Base-by-base conservation (phyloP, 1,140 invertebrate genomes). In the Lepidurus couesii region DNA sequence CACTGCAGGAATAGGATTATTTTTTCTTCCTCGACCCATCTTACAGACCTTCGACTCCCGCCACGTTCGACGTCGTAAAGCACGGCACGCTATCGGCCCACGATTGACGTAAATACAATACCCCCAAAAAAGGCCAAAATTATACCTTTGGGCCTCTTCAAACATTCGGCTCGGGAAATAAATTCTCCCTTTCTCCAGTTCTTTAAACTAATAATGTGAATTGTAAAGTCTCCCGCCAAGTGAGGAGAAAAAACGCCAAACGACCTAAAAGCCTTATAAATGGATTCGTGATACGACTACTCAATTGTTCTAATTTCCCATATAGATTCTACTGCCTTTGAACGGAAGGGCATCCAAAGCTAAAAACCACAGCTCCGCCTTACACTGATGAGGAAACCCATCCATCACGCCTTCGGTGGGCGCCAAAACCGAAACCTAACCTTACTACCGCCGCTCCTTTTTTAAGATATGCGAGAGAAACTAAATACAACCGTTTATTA, bases 141-240 rank as follows among this genome's bases (percentile, higher is more conserved):
- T 65, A 65, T 21, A 65, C 53, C 53, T 65, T 65, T 65, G 53
- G 53, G 9, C 53, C 53, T 65, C 53, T 65, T 65, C 53, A 65
- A 65, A 65, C 53, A 65, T 65, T 65, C 53, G 21, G 21, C 21
- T 65, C 21, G 53, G 53, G 53, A 65, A 13, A 65, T 65, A 65
- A 65, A 65, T 65, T 65, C 7, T 21, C 53, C 53, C n/a, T 65
- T 65, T 9, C 53, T 21, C 13, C 21, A 65, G 53, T 65, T 65
- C 8, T 21, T 21, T 65, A 65, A 21, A 65, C 53, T 65, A 65
- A 65, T 65, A 65, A 65, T 65, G 53, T 65, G 53, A 65, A 65
- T 21, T n/a, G 16, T 21, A 65, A 65, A 65, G 53, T 13, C 53
- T 65, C 53, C 53, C 21, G 53, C 53, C 34, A 34, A 34, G 34